Conservation (phyloP, 2,888 invertebrate genomes). For the Tachina lurida region DNA sequence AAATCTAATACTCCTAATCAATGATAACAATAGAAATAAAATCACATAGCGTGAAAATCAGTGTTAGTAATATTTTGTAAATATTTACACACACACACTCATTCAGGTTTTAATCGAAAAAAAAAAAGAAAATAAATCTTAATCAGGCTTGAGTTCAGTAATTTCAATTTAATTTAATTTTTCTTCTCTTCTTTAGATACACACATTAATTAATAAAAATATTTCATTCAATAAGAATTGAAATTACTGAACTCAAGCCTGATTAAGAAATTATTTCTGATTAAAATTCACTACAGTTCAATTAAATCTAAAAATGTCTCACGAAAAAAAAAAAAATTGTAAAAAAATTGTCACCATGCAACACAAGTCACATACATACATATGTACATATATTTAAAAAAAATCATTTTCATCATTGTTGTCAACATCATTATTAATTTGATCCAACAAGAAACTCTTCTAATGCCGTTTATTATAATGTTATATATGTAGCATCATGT, state of each 20-base stretch:
- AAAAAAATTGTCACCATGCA: neutral
- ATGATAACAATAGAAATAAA: slow-evolving; percentile 34
- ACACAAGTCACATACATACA: slow-evolving; percentile 25
- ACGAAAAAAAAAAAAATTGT: slow-evolving; percentile 23
- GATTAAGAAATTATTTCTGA: too few species aligned
- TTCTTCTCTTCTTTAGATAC: too few species aligned
- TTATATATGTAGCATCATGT: neutral
- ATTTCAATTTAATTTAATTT: too few species aligned
- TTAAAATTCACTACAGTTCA: too few species aligned
- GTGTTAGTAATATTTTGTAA: slow-evolving; percentile 49
- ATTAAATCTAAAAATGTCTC: too few species aligned
- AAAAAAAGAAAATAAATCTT: too few species aligned
- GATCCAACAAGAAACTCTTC: slow-evolving; percentile 24
- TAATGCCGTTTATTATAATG: slow-evolving; percentile 23
- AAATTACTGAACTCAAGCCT: too few species aligned
- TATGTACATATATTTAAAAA: too few species aligned
- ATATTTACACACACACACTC: slow-evolving; percentile 18
- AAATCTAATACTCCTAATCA: slow-evolving; percentile 48
- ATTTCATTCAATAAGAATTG: too few species aligned
- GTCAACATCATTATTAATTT: slow-evolving; percentile 20
- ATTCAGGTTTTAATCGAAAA: neutral
- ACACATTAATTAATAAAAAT: too few species aligned
- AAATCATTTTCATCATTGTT: slow-evolving; percentile 1
- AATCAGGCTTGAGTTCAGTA: too few species aligned
- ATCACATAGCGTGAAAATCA: slow-evolving; percentile 43